Evolutionary conservation across 2,797 vertebrate genomes (phyloP).

Genomic region (Acanthurus leucopareius): DNA sequence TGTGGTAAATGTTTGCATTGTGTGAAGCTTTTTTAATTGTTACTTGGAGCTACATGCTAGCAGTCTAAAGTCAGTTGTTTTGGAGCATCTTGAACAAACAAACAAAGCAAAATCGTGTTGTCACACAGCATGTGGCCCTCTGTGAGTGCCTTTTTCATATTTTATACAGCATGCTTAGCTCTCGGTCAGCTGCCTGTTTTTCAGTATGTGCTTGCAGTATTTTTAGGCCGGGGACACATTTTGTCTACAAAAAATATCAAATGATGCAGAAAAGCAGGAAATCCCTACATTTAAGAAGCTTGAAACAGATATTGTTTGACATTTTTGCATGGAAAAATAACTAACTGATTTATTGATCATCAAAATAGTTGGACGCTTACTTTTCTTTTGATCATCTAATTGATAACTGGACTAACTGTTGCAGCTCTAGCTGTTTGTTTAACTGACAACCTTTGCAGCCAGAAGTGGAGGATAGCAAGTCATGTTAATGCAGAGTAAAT

Average conservation of each 20-base stretch:
- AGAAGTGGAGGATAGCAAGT: too few species aligned
- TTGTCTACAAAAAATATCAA: too few species aligned
- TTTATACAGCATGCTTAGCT: slow-evolving; percentile 19
- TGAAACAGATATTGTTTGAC: too few species aligned
- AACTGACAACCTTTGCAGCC: too few species aligned
- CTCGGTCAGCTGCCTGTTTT: slow-evolving; percentile 14
- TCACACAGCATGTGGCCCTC: slow-evolving; percentile 6
- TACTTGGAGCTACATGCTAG: not conserved
- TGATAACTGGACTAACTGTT: too few species aligned
- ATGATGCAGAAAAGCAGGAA: too few species aligned
- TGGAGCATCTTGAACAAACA: slow-evolving; percentile 32
- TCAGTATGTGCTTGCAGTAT: slow-evolving; percentile 42
- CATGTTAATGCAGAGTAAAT: not conserved
- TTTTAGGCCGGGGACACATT: slow-evolving; percentile 54
- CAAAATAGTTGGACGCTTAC: too few species aligned
- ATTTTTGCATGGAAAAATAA: too few species aligned
- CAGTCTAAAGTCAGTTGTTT: slow-evolving; percentile 24
- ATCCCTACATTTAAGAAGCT: too few species aligned
- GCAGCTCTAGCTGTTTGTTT: too few species aligned
- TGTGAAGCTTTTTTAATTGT: slow-evolving; percentile 18
- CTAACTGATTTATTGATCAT: too few species aligned
- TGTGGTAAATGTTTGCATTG: slow-evolving; percentile 92
- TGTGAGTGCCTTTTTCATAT: slow-evolving; percentile 8
- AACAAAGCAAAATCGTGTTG: slow-evolving; percentile 44
- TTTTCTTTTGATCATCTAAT: too few species aligned